Evolutionary conservation across 2,113 vertebrate genomes (phyloP), one percentile per base, ranked within the genome.

Genomic region (Rhynchomys soricoides): DNA sequence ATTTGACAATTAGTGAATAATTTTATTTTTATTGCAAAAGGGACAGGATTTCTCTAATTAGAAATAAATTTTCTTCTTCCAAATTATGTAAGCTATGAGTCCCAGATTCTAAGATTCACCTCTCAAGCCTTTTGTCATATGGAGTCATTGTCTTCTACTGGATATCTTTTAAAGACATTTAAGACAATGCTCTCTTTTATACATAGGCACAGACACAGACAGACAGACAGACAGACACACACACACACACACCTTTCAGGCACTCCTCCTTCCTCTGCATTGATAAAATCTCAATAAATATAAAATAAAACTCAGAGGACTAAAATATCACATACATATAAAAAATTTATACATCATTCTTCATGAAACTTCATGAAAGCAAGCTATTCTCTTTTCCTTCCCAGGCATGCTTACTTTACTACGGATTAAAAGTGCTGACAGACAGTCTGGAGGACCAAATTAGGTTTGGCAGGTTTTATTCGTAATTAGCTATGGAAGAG

Each of bases 291-390:
- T 96, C 92, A 91, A 78, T 96, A 93, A 94, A 96, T 85, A 92
- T 19, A 17, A 94, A 92, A 89, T 50, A 95, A 92, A 96, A 75
- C 62, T 45, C 12, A 29, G 66, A 82, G 59, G 90, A 89, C 95
- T 86, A 94, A 96, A 96, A 94, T 97, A 95, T 86, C n/a, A 74
- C n/a, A 43, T 89, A 95, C 94, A 89, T 94, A 97, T 97, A 86
- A 96, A 97, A 96, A 94, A 94, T 96, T 83, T 95, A 97, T 96
- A 89, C 94, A 96, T 94, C 73, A 86, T 96, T 96, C 89, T n/a
- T n/a, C 15, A 91, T n/a, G n/a, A 96, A 96, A 93, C 82, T 96
- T 97, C 83, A 87, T 71, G 87, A 95, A 97, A 93, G 95, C 82
- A 95, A 97, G 89, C 92, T 92, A n/a, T 81, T 93, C 89, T 66